Conservation (phyloP, 1,140 invertebrate species). For the Eumaeus atala region DNA sequence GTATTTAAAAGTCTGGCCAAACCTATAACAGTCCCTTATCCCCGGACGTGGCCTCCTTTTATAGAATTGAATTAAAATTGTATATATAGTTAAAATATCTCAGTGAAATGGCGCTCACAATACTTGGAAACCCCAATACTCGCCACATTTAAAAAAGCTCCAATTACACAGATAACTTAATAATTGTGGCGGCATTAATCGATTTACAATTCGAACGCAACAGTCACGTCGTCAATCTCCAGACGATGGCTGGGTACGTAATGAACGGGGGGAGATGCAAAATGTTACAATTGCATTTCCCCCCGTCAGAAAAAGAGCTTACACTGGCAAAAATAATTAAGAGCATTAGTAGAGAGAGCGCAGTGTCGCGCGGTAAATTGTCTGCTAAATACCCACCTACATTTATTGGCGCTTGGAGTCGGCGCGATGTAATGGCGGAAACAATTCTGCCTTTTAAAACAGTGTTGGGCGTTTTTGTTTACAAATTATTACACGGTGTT, state of each 20-base stretch:
- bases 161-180: conserved; percentile 8
- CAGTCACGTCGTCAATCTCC: conserved; percentile 21
- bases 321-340: conserved; percentile 72
- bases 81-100: conserved; percentile 24
- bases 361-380: conserved; percentile 66
- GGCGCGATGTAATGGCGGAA: conserved; percentile 50
- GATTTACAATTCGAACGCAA: conserved; percentile 13
- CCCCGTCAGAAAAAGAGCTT: conserved; percentile 69
- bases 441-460: conserved; percentile 63
- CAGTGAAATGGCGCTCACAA: no score
- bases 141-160: conserved; percentile 7
- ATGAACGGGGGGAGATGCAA: conserved; percentile 59
- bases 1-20: no score
- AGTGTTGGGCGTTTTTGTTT: conserved; percentile 48
- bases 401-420: conserved; percentile 58
- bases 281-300: conserved; percentile 65
- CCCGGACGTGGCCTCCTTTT: no score
- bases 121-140: not conserved
- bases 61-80: no score
- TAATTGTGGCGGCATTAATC: conserved; percentile 13
- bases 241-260: conserved; percentile 54
- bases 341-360: conserved; percentile 65
- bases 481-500: conserved; percentile 35
- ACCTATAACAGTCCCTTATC: no score
- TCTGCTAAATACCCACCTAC: conserved; percentile 68